Percentiles rank a stretch among this genome's conserved stretches.
phyloP scores from a whole-genome alignment of 2,113 vertebrate genomes.

The Zosterops pallidus region DNA sequence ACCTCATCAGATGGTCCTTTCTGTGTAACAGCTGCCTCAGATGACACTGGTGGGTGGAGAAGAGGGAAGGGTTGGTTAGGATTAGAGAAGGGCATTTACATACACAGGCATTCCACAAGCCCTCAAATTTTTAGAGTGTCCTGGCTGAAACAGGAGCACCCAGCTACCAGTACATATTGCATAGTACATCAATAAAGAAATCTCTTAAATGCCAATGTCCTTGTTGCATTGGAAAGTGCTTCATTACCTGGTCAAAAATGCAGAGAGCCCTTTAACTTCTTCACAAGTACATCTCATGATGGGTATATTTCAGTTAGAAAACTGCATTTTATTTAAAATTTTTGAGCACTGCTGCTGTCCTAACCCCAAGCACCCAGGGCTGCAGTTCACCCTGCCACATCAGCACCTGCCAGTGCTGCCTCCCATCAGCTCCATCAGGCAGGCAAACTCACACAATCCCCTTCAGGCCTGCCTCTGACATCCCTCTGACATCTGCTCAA shows the following conservation, averaged over 20 bases:
- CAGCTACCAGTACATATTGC: fast-evolving
- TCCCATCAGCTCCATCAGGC: fast-evolving
- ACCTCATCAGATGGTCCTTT: neutral
- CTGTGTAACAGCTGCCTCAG: neutral
- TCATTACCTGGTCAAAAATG: neutral
- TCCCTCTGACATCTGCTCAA: neutral
- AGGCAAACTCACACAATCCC: fast-evolving
- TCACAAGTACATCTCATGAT: neutral
- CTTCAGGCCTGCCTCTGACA: neutral
- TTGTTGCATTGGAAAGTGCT: neutral
- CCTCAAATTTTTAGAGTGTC: neutral
- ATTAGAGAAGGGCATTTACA: neutral
- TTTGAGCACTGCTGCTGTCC: neutral
- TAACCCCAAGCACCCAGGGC: fast-evolving
- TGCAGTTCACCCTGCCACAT: neutral
- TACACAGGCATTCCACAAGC: neutral
- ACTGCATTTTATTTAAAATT: neutral
- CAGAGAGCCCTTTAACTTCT: neutral
- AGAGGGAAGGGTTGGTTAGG: neutral
- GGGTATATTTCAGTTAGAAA: neutral
- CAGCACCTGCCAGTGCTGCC: fast-evolving
- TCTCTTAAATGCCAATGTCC: neutral
- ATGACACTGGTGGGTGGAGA: neutral
- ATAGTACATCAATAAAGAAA: neutral
- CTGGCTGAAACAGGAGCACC: neutral